A percentile compares a stretch with the other conserved stretches of the same genome.
phyloP scores from a whole-genome alignment of 2,113 vertebrate genomes.

The Leuciscus idus region DNA sequence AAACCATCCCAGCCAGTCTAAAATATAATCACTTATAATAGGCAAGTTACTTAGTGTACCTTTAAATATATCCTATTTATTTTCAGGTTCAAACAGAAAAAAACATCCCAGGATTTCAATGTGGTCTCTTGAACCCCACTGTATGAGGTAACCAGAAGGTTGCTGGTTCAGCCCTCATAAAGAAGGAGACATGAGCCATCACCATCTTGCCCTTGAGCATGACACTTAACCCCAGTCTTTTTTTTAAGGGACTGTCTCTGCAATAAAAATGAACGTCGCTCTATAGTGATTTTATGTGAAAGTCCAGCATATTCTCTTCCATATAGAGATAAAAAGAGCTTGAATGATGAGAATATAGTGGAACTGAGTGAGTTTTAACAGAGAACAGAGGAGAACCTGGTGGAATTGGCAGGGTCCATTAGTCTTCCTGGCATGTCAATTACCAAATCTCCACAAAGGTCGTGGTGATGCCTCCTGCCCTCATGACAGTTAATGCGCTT shows the following conservation, averaged over 20 bases:
- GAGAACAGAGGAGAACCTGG: not conserved
- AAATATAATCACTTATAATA: too few species aligned
- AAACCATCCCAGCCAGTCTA: too few species aligned
- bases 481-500: conserved; percentile 32
- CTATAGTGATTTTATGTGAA: not conserved
- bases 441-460: conserved; percentile 22
- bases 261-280: not conserved
- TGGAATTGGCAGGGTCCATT: not conserved
- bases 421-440: conserved; percentile 36
- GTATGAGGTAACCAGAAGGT: not conserved
- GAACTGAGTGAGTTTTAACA: conserved; percentile 21
- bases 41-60: too few species aligned
- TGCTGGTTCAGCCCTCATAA: not conserved
- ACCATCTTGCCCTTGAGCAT: not conserved
- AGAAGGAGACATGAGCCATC: not conserved
- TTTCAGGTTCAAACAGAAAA: not conserved
- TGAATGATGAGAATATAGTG: not conserved
- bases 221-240: not conserved
- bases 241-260: not conserved
- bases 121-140: not conserved
- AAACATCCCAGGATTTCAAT: not conserved
- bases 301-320: not conserved
- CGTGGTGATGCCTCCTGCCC: not conserved
- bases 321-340: not conserved
- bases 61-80: not conserved